These are phyloP conservation scores for Acromyrmex echinatior DNA, from an alignment of 1,140 invertebrate genomes.

Conservation along the genomic window DNA sequence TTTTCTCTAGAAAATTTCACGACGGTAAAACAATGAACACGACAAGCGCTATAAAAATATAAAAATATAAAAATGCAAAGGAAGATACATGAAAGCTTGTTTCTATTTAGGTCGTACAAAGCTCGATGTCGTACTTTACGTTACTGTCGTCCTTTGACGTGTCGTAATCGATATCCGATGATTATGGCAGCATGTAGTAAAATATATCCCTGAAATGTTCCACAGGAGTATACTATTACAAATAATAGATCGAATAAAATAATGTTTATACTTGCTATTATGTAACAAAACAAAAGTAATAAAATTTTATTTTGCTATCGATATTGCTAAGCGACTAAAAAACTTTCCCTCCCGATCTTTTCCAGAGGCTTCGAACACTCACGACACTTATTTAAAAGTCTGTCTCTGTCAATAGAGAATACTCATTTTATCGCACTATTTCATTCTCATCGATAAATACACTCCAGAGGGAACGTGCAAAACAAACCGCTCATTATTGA, in stretches of 20 bases:
- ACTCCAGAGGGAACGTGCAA: not conserved
- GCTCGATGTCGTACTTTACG: conserved; percentile 23
- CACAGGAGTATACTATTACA: not conserved
- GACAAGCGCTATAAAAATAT: too few species aligned
- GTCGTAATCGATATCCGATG: not conserved
- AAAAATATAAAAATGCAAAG: too few species aligned
- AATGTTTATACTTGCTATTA: conserved; percentile 7
- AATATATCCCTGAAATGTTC: not conserved
- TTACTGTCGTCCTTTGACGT: conserved; percentile 11
- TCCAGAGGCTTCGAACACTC: not conserved
- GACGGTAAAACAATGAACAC: not conserved
- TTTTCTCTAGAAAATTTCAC: conserved; percentile 40
- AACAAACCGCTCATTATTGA: not conserved
- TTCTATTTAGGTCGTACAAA: not conserved
- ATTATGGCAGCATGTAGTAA: not conserved
- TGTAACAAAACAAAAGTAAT: not conserved
- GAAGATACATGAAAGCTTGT: too few species aligned
- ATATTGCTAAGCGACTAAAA: not conserved
- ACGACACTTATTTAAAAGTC: not conserved
- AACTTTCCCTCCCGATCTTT: not conserved
- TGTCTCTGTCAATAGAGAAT: not conserved
- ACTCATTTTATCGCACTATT: not conserved
- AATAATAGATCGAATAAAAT: not conserved
- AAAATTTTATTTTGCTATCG: conserved; percentile 16
- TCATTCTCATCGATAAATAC: not conserved